Evolutionary conservation across 2,888 invertebrate species (phyloP).

Genomic region (Leptopterna dolabrata): DNA sequence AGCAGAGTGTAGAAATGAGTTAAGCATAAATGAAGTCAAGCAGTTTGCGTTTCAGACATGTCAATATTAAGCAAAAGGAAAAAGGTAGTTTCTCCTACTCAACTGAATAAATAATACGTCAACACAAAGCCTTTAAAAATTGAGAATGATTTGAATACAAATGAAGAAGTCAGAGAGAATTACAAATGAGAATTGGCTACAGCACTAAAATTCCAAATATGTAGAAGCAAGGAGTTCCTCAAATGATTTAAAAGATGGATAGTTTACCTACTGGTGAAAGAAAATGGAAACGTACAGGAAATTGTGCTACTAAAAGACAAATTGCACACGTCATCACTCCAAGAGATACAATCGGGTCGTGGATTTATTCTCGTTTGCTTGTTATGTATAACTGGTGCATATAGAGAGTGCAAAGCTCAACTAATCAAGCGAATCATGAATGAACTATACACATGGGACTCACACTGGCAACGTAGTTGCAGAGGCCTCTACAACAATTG

Average conservation of each 20-base stretch:
- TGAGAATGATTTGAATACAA: neutral
- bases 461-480: slow-evolving; percentile 59
- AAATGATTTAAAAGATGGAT: neutral
- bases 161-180: neutral
- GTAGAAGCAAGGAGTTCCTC: neutral
- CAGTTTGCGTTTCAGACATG: neutral
- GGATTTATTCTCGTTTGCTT: neutral
- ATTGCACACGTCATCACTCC: neutral
- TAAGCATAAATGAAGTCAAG: neutral
- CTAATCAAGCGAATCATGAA: slow-evolving; percentile 25
- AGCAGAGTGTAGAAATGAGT: neutral
- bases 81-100: too few species aligned
- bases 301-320: neutral
- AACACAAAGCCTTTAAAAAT: neutral
- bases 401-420: slow-evolving; percentile 27
- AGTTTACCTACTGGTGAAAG: neutral
- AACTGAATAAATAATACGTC: too few species aligned
- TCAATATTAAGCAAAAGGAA: too few species aligned
- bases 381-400: neutral
- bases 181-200: neutral
- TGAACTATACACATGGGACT: slow-evolving; percentile 29
- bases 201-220: neutral
- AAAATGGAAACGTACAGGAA: neutral
- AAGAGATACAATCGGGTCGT: neutral
- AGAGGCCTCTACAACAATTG: slow-evolving; percentile 58